Evolutionary conservation across 2,888 invertebrate species (phyloP), one percentile per base, ranked within the genome.

Genomic region (Phyto melanocephala): DNA sequence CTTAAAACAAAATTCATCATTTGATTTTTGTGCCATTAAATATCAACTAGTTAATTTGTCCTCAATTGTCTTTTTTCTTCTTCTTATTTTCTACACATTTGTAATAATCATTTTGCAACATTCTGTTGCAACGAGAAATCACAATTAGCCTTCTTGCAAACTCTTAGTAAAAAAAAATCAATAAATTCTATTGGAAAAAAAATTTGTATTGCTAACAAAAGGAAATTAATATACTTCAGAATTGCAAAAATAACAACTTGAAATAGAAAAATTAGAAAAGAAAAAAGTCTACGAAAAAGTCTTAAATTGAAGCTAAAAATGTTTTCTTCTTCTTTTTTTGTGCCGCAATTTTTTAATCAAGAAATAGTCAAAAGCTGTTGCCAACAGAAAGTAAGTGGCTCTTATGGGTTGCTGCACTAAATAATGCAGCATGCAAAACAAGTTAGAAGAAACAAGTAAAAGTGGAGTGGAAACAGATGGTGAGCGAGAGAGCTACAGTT

Each of bases 271-370:
- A 35, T 28, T 28, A 28, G 8, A 28, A 68, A 68, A 68, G 22
- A 52, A 60, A 42, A 2, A n/a, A n/a, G n/a, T n/a, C 1, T 8
- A 13, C 4, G 22, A 35, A 37, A 35, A 20, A 3, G 22, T 40
- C 28, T 42, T 33, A 11, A 37, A 35, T 13, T 28, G 13, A 33
- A 22, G 20, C 22, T 37, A 10, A 37, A 67, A 28, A 28, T 5
- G 6, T 28, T 28, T 28, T 17, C 37, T 67, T 50, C 15, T 52
- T 54, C 45, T 17, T 24, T 40, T 60, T 11, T 24, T 37, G 50
- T 33, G 62, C 20, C 20, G 28, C 63, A 54, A 45, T 70, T 78
- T 76, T 78, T 78, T 63, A 63, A 56, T 52, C 62, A 70, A 62
- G 8, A 52, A 40, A 35, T 50, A 45, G 45, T 35, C 20, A 42